Conservation (phyloP, 2,113 vertebrate species). For the Accipiter cooperii region DNA sequence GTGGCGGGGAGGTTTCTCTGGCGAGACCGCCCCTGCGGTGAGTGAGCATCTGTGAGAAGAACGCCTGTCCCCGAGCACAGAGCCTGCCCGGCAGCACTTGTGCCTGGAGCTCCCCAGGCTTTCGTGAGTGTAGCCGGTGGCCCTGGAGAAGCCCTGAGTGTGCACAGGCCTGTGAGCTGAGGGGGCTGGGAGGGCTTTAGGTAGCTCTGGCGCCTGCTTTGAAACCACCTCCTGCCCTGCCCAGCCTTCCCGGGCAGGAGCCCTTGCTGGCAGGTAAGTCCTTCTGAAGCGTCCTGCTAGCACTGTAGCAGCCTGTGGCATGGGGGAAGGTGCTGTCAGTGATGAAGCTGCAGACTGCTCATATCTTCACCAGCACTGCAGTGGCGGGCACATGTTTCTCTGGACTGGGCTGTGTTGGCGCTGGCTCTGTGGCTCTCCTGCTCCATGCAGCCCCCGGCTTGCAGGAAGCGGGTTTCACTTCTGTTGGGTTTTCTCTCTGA, state of each 20-base stretch:
- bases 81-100: not conserved
- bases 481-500: not conserved
- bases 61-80: accelerated
- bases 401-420: accelerated
- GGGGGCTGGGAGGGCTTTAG: not conserved
- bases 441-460: not conserved
- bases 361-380: accelerated
- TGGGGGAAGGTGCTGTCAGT: not conserved
- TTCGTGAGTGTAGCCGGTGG: accelerated
- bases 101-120: accelerated
- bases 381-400: accelerated
- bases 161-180: not conserved
- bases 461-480: not conserved
- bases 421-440: not conserved
- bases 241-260: not conserved
- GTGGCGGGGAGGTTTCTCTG: not conserved
- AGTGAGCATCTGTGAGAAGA: accelerated
- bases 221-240: accelerated
- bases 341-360: not conserved
- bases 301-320: not conserved
- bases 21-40: accelerated
- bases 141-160: not conserved
- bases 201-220: accelerated
- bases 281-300: not conserved
- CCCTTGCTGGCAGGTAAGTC: not conserved